Evolutionary conservation across 2,888 invertebrate species (phyloP).

Genomic region (Lasioglossum oenotherae): DNA sequence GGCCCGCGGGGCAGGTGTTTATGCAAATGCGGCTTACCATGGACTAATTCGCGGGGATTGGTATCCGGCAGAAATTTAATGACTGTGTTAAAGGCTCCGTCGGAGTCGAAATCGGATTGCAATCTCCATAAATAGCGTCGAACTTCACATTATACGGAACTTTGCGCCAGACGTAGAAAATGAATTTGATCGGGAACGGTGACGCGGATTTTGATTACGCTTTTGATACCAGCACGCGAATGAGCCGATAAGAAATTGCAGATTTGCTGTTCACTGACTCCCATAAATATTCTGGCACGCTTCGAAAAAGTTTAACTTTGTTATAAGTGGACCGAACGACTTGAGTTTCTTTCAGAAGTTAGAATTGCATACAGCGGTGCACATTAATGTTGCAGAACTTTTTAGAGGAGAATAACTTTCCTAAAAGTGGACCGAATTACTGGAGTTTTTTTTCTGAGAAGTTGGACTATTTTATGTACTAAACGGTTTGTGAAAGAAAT

Average conservation of each 20-base stretch:
- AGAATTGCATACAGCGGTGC: background rate
- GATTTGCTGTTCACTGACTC: background rate
- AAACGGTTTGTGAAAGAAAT: background rate
- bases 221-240: background rate
- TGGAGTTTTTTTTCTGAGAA: background rate
- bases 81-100: conserved; percentile 9
- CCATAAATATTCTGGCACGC: background rate
- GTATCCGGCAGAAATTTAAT: conserved; percentile 4
- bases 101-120: background rate
- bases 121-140: background rate
- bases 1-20: background rate
- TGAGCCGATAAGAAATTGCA: background rate
- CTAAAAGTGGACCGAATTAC: background rate
- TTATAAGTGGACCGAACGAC: background rate
- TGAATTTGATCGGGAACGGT: background rate
- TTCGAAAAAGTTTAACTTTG: background rate
- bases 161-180: background rate
- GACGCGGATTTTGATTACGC: background rate
- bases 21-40: background rate
- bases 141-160: background rate
- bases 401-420: background rate
- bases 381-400: background rate
- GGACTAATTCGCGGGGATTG: background rate
- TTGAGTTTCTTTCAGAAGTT: background rate
- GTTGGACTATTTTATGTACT: background rate